These are phyloP conservation scores for Gambelia wislizenii DNA, from an alignment of 2,797 vertebrate species.

Conservation along the genomic window DNA sequence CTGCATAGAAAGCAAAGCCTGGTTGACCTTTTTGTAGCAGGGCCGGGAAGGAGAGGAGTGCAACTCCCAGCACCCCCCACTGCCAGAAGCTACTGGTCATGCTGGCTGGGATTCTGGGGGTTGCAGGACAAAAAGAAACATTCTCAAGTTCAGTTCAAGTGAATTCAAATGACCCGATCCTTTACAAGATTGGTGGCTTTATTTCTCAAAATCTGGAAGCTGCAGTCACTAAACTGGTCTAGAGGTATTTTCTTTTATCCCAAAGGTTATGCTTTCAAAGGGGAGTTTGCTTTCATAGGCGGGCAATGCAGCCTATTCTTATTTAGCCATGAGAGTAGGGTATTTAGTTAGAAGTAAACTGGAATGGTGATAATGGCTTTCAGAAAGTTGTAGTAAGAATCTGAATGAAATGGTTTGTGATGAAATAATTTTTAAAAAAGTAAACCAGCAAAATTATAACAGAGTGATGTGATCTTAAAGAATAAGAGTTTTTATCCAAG, in stretches of 20 bases:
- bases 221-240: background rate
- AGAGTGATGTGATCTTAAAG: background rate
- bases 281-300: background rate
- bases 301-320: background rate
- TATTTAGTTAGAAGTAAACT: background rate
- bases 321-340: background rate
- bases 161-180: too few species aligned
- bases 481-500: background rate
- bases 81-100: background rate
- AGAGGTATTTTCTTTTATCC: background rate
- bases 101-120: too few species aligned
- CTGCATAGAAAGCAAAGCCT: background rate
- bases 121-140: too few species aligned
- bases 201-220: background rate
- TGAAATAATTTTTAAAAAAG: background rate
- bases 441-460: background rate
- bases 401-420: background rate
- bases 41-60: background rate
- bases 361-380: background rate
- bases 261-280: background rate
- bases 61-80: too few species aligned
- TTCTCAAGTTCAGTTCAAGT: too few species aligned
- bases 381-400: background rate
- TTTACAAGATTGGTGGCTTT: background rate
- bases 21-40: background rate